phyloP scores from a whole-genome alignment of 2,113 vertebrate species.

The Okapia johnstoni region DNA sequence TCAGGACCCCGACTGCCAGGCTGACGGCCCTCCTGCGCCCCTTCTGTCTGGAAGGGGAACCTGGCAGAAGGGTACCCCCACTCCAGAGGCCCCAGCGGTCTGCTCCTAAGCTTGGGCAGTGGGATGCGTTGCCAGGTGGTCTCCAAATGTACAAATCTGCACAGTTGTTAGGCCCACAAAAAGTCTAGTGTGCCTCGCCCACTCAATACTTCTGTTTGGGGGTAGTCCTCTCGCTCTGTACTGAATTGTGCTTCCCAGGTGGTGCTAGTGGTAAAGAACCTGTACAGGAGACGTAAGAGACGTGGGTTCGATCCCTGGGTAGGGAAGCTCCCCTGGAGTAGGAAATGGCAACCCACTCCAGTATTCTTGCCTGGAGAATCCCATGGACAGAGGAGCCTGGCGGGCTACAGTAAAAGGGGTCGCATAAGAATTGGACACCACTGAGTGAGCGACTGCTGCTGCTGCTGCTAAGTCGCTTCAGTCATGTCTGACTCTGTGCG shows the following conservation, averaged over 20 bases:
- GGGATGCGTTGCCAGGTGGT: neutral
- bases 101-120: neutral
- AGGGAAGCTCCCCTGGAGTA: neutral
- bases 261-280: neutral
- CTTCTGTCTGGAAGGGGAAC: neutral
- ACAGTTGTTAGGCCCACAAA: neutral
- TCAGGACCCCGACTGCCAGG: slow-evolving; percentile 16
- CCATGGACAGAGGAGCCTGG: neutral
- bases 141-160: neutral
- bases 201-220: neutral
- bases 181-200: neutral
- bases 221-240: neutral
- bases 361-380: neutral
- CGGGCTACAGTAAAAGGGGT: neutral
- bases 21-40: neutral
- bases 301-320: neutral
- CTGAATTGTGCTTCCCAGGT: neutral
- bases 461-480: no score
- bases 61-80: neutral
- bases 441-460: neutral
- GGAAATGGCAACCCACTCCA: neutral
- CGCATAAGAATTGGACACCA: neutral
- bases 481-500: no score
- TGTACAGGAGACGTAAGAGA: neutral
- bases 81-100: neutral